Base-by-base conservation (phyloP, 2,797 vertebrate species). In the Falco concolor region DNA sequence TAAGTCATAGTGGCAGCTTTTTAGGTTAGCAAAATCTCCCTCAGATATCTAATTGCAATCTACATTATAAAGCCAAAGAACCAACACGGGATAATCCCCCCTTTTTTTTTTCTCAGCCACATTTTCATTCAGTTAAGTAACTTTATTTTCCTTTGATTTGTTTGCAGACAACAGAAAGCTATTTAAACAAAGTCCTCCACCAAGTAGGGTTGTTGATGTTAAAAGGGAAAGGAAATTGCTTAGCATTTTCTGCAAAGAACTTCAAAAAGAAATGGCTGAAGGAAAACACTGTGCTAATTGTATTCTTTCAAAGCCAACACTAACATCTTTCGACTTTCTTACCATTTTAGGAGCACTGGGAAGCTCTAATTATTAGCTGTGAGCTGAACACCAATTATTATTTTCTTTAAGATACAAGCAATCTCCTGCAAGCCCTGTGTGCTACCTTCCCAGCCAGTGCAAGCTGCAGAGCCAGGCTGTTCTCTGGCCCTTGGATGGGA, bases 81-180 rank as follows among this genome's bases (percentile, higher is more conserved):
- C 16, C 6, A 72, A 42, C 63, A 68, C 36, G 50, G 42, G 75
- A 68, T 87, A 93, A 94, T 50, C 23, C 60, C 11, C 20, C 1
- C n/a, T n/a, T 16, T 79, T 74, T 1, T 16, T 90, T 88, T 87
- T 60, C 72, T 77, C 49, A 77, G 72, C 11, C 38, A 40, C 45
- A 11, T 68, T 94, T 84, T 92, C 38, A 47, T 77, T 91, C 8
- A 3, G 56, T 95, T 94, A 96, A 97, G 92, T 96, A 87, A 93
- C 70, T 94, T 93, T 87, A 49, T 95, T 95, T 92, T 89, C 65
- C 80, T 95, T 96, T 94, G 77, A 75, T 93, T 95, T 89, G 68
- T 87, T 87, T 95, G 68, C 50, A 95, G 86, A 83, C 77, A 95
- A 93, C 78, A 57, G 30, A 86, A 89, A 93, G 90, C 42, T 74